phyloP scores from a whole-genome alignment of 2,888 invertebrate genomes.

The Aphodius granarius region DNA sequence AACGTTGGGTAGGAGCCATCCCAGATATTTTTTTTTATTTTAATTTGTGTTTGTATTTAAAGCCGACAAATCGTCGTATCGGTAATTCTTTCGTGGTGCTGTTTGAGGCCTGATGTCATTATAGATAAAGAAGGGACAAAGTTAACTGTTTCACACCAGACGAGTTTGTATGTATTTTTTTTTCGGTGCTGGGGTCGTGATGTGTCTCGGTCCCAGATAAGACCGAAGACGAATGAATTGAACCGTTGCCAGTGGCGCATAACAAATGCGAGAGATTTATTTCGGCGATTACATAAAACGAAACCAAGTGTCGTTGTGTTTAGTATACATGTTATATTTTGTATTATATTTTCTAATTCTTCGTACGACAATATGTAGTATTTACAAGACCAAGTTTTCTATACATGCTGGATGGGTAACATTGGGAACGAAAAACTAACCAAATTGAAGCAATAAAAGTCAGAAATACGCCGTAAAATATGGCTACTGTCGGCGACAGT shows the following conservation, averaged over 20 bases:
- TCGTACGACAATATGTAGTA: no score
- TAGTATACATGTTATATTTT: no score
- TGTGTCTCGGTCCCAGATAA: slow-evolving; percentile 16
- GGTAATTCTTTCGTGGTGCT: not conserved
- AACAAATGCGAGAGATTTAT: slow-evolving; percentile 12
- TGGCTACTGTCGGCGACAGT: not conserved
- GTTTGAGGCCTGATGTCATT: not conserved
- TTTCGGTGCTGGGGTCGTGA: not conserved
- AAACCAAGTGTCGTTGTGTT: no score
- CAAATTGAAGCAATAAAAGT: not conserved
- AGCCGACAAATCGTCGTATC: no score
- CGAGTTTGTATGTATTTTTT: not conserved
- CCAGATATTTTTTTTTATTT: no score
- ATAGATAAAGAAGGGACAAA: not conserved
- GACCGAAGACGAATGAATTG: slow-evolving; percentile 18
- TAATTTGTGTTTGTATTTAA: no score
- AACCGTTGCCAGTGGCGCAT: slow-evolving; percentile 21
- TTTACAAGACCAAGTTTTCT: not conserved
- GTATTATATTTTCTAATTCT: not conserved
- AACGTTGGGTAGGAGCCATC: no score
- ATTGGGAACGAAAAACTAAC: not conserved
- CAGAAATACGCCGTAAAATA: not conserved
- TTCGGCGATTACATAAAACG: not conserved
- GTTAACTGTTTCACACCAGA: not conserved
- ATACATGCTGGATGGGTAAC: not conserved